These are phyloP conservation scores for Coregonus suidteri DNA, from an alignment of 2,797 vertebrate genomes.

Conservation along the genomic window DNA sequence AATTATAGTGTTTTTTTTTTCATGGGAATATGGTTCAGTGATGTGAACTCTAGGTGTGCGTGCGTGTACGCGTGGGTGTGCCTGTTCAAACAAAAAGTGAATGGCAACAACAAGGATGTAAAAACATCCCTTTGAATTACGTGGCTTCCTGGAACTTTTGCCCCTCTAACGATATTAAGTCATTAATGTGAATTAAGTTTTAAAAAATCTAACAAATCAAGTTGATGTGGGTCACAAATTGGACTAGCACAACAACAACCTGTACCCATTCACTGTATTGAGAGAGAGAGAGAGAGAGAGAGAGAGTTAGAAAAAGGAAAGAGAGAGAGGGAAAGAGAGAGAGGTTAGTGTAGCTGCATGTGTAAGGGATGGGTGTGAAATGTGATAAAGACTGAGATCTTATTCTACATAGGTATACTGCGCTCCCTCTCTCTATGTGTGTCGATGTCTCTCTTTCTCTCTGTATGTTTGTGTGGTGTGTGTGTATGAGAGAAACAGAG, in stretches of 20 bases:
- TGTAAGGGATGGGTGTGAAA: background rate
- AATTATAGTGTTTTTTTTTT: background rate
- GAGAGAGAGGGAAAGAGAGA: no score
- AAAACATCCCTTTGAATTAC: slow-evolving; percentile 8
- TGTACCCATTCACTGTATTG: no score
- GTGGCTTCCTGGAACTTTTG: no score
- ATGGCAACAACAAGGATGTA: background rate
- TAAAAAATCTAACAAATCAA: no score
- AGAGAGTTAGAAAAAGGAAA: no score
- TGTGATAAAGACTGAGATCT: background rate
- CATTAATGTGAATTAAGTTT: no score
- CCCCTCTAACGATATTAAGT: no score
- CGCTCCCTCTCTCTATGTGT: background rate
- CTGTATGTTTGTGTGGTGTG: background rate
- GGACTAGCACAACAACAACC: no score
- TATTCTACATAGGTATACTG: no score
- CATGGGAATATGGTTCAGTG: slow-evolving; percentile 7
- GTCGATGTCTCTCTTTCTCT: background rate
- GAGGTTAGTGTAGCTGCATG: background rate
- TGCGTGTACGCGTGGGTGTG: slow-evolving; percentile 8
- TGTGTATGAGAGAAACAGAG: background rate
- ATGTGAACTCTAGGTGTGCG: slow-evolving; percentile 8
- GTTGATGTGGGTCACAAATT: no score
- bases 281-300: no score
- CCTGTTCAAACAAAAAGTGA: slow-evolving; percentile 3